Base-by-base conservation (phyloP, 2,113 vertebrate species). In the Coptodon bakossiorum region DNA sequence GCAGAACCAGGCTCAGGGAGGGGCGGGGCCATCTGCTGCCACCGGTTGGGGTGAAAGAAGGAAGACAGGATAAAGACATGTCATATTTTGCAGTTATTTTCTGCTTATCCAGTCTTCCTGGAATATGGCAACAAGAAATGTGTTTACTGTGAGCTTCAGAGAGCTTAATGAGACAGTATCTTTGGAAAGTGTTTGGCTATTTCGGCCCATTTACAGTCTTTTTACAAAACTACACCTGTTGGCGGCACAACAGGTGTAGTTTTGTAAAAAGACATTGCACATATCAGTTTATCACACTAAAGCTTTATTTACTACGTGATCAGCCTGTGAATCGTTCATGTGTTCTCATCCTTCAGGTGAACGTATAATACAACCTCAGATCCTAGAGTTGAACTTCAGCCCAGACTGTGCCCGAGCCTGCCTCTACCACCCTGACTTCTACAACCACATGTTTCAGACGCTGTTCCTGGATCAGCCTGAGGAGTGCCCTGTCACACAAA, bases 381-480 rank as follows among this genome's bases (percentile, higher is more conserved):
- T 99, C 88, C 93, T 99, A 63, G 99, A 99, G 95, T 96, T 99
- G 57, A 99, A 99, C 92, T 99, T 98, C 80, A 98, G 97, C 90
- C 99, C 99, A 0, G 99, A 99, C 95, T 99, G 99, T 2, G 95
- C 96, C 9, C 95, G 99, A n/a, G 99, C 99, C 90, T 99, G 99
- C 96, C 93, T 92, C 45, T 99, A 98, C 95, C 98, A 99, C 90
- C 98, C 98, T 0, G 90, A 89, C 38, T 99, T 99, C 96, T 99
- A 99, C 94, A 97, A 99, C 8, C 97, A 99, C 57, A 92, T 99
- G 94, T 99, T 99, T 93, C 98, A 98, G 96, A 97, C 98, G 1
- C 94, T 99, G 0, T 98, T 98, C 90, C 95, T 99, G 93, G 98
- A 99, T 78, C 95, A 99, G 89, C 87, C 96, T 0, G 48, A 94